Percentiles rank a stretch among this genome's conserved stretches.
Evolutionary conservation across 2,113 vertebrate genomes (phyloP).

Genomic region (rat (Rattus norvegicus)): GRCr8 NC_086022.1:15743001-15743500

Average conservation of each 20-base stretch:
- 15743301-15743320: background rate
- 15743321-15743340: constrained; percentile 18
- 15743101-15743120: background rate
- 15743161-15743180: background rate
- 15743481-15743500: background rate
- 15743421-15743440: constrained; percentile 28
- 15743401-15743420: background rate
- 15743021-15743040: background rate
- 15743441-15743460: background rate
- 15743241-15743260: background rate
- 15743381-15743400: background rate
- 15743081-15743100: background rate
- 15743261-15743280: background rate
- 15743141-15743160: background rate
- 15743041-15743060: background rate
- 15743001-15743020: background rate
- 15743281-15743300: background rate
- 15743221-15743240: background rate
- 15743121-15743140: background rate
- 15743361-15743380: background rate
- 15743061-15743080: background rate
- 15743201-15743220: background rate
- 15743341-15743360: constrained; percentile 36
- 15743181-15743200: background rate
- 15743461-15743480: background rate